Base-by-base conservation (phyloP, 2,113 vertebrate genomes). In the Paedocypris sp. region DNA sequence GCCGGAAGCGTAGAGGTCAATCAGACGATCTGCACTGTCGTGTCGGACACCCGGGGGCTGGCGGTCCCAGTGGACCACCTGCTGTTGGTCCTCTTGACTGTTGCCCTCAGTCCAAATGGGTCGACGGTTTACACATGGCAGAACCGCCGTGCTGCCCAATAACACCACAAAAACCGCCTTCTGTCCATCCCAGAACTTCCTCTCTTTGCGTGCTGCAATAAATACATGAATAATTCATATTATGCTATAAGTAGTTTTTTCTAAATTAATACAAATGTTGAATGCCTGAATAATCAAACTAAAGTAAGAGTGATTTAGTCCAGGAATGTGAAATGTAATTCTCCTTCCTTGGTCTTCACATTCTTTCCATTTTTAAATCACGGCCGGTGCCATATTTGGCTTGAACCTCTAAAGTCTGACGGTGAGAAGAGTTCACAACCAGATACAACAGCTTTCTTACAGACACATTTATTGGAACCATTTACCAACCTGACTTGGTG, bases 51-150 rank as follows among this genome's bases (percentile, higher is more conserved):
- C 94, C 0, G 89, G 89, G 0, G 85, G 76, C 80, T 96, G 92
- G 3, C 86, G 78, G 82, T 97, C 93, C 94, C 94, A 97, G 72
- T 96, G 94, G 6, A 90, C 93, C 63, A 97, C 94, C 79, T 85
- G 45, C 69, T 97, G 93, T 71, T 97, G 93, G 15, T 90, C 91
- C 75, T 94, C 92, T 47, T 94, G 89, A 0, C 82, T 70, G 69
- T 88, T 86, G 66, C 85, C 77, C 47, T 94, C 94, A 0, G 88
- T 93, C 93, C 94, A 97, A 52, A 97, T 80, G 7, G 83, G 87
- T 2, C 81, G 79, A 1, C 66, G 73, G 81, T 94, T 96, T 66
- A 91, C 67, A 8, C 93, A 97, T 0, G 90, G 88, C 68, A 97
- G 80, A 1, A 80, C 79, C 31, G 80, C 91, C 0, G 86, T 83